phyloP scores from a whole-genome alignment of 2,888 invertebrate species.

The Drosophila putrida region DNA sequence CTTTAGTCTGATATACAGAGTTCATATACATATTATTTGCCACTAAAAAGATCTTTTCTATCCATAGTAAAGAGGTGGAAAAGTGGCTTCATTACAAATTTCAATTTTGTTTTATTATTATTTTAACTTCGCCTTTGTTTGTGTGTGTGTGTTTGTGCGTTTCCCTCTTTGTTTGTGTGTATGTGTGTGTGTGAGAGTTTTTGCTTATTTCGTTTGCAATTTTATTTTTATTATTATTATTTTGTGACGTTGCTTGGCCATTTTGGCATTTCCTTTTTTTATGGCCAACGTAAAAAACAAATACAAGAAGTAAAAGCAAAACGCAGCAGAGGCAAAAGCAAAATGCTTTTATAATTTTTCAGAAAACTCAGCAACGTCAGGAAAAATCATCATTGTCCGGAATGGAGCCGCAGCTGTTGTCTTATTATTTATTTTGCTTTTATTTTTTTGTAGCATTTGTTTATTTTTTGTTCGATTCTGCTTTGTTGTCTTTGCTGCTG shows the following conservation, averaged over 20 bases:
- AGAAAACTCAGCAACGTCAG: conserved; percentile 27
- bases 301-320: conserved; percentile 25
- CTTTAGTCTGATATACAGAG: no score
- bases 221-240: conserved; percentile 72
- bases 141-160: conserved; percentile 23
- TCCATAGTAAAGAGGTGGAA: conserved; percentile 29
- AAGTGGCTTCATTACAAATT: conserved; percentile 82
- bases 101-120: conserved; percentile 83
- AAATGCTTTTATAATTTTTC: conserved; percentile 69
- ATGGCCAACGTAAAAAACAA: conserved; percentile 28
- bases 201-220: conserved; percentile 54
- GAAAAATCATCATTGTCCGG: conserved; percentile 43
- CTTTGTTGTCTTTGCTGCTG: conserved; percentile 55
- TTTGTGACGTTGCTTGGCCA: conserved; percentile 53
- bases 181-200: conserved; percentile 20
- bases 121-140: conserved; percentile 43
- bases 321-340: conserved; percentile 24
- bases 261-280: conserved; percentile 55
- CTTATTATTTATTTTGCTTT: conserved; percentile 73
- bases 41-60: no score
- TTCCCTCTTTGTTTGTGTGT: conserved; percentile 3
- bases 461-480: conserved; percentile 38
- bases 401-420: conserved; percentile 69
- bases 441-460: conserved; percentile 43
- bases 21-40: no score